phyloP scores from a whole-genome alignment of 2,113 vertebrate genomes.

The Sylvia atricapilla region DNA sequence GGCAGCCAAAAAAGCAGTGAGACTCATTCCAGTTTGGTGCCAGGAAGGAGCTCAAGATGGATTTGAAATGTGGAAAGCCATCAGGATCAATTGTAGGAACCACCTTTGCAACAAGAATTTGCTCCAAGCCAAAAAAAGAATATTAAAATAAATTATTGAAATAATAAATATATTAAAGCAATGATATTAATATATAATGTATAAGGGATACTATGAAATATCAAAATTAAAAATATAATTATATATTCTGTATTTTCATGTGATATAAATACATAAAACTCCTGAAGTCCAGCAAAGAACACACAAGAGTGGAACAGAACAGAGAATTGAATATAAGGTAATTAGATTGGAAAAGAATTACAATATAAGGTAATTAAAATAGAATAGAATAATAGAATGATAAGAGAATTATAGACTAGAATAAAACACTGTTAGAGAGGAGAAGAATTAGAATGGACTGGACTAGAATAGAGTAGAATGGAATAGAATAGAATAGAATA shows the following conservation, averaged over 20 bases:
- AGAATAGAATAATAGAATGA: too few relatives aligned
- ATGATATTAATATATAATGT: too few relatives aligned
- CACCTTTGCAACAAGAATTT: not conserved
- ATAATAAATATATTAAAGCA: too few relatives aligned
- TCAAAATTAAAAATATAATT: not conserved
- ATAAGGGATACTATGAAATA: not conserved
- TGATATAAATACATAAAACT: not conserved
- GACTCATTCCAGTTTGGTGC: too few relatives aligned
- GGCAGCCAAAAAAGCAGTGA: not conserved
- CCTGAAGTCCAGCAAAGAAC: not conserved
- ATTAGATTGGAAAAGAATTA: not conserved
- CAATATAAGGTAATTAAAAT: too few relatives aligned
- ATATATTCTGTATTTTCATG: not conserved
- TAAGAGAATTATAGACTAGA: not conserved
- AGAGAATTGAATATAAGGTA: not conserved
- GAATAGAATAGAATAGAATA: not conserved
- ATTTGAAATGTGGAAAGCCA: not conserved
- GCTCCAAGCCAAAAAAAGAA: rapidly evolving
- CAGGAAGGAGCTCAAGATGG: not conserved
- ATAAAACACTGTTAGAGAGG: not conserved
- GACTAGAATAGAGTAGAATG: too few relatives aligned
- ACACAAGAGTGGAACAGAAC: not conserved
- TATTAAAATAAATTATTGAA: not conserved
- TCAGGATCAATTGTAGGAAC: rapidly evolving
- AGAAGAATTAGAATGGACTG: not conserved